phyloP scores from a whole-genome alignment of 2,888 invertebrate genomes.

The Epirrhoe tristata region DNA sequence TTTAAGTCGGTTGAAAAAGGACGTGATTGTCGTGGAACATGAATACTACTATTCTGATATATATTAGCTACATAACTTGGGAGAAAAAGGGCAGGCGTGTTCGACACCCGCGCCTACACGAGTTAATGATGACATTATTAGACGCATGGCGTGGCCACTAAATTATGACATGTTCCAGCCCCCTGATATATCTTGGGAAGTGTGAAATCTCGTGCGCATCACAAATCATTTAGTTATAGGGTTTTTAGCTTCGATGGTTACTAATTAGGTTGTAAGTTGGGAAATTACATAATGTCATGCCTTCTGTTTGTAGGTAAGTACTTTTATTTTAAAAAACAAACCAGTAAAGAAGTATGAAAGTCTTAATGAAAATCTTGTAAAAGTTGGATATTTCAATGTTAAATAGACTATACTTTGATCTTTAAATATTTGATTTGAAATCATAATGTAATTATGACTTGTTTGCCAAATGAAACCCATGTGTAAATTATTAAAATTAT shows the following conservation, averaged over 20 bases:
- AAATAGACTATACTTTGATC: not conserved
- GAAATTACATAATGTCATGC: not conserved
- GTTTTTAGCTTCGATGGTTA: too few relatives aligned
- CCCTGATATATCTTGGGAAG: not conserved
- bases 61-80: not conserved
- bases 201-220: not conserved
- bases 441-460: conserved; percentile 7
- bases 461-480: conserved; percentile 12
- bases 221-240: not conserved
- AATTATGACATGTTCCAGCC: conserved; percentile 19
- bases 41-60: not conserved
- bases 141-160: conserved; percentile 32
- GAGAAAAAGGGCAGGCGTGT: conserved; percentile 26
- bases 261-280: not conserved
- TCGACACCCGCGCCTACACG: conserved; percentile 44
- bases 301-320: too few relatives aligned
- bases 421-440: not conserved
- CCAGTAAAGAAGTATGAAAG: not conserved
- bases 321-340: not conserved
- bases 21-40: too few relatives aligned
- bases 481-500: conserved; percentile 38
- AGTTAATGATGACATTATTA: conserved; percentile 51
- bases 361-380: not conserved
- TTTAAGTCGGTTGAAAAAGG: too few relatives aligned
- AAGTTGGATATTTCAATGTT: not conserved